These are phyloP conservation scores for Herminia tarsipennalis DNA, from an alignment of 2,888 invertebrate genomes.

Conservation along the genomic window DNA sequence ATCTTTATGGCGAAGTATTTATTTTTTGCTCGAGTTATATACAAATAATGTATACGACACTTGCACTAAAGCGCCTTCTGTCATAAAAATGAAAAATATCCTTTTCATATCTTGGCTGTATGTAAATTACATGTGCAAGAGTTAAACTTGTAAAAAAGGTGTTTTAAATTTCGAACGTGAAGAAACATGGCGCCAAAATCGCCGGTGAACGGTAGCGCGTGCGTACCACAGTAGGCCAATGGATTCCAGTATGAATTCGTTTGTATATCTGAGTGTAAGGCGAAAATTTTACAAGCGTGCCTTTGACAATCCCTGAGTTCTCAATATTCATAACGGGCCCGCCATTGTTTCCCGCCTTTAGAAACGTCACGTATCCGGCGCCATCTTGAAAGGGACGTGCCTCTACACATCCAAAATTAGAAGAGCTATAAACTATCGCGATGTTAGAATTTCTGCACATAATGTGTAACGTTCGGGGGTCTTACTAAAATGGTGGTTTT, in stretches of 20 bases:
- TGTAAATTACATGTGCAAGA: slow-evolving; percentile 24
- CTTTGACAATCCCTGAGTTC: slow-evolving; percentile 66
- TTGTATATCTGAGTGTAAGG: slow-evolving; percentile 52
- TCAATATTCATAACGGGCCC: slow-evolving; percentile 81
- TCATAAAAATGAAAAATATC: slow-evolving; percentile 7
- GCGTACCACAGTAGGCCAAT: slow-evolving; percentile 63
- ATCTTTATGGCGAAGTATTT: no score
- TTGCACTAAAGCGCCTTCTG: no score
- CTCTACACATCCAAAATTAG: slow-evolving; percentile 60
- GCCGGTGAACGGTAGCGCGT: slow-evolving; percentile 40
- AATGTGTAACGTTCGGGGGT: slow-evolving; percentile 50
- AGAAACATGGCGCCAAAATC: slow-evolving; percentile 57
- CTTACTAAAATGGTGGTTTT: slow-evolving; percentile 61
- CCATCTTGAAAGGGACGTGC: slow-evolving; percentile 80
- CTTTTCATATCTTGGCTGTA: slow-evolving; percentile 26
- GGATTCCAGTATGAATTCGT: slow-evolving; percentile 59
- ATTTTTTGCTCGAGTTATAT: no score
- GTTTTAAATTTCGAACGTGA: slow-evolving; percentile 57
- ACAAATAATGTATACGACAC: no score
- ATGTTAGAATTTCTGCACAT: slow-evolving; percentile 33
- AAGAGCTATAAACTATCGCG: slow-evolving; percentile 55
- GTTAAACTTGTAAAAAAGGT: slow-evolving; percentile 45
- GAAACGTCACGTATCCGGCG: slow-evolving; percentile 78
- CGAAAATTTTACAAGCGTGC: slow-evolving; percentile 67
- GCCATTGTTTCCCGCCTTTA: slow-evolving; percentile 77